phyloP scores from a whole-genome alignment of 2,797 vertebrate species.

The Simalia tracyae region DNA sequence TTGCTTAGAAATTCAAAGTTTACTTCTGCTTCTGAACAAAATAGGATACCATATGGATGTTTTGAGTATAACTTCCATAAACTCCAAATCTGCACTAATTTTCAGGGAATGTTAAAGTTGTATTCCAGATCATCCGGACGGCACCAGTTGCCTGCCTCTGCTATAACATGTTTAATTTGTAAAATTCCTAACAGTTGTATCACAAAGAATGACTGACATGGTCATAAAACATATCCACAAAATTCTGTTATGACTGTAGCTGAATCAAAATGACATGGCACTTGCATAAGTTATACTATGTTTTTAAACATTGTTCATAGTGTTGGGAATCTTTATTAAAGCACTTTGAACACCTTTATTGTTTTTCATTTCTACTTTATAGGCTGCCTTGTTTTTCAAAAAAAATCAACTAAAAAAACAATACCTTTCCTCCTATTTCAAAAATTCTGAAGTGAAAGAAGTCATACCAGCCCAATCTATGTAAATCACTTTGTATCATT shows the following conservation, averaged over 20 bases:
- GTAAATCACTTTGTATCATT: background rate
- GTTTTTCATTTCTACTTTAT: background rate
- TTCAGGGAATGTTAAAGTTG: background rate
- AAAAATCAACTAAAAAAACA: background rate
- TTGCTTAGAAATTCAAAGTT: background rate
- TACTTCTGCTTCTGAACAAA: background rate
- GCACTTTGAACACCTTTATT: background rate
- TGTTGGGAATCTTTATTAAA: background rate
- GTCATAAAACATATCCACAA: background rate
- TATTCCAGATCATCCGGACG: background rate
- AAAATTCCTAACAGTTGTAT: background rate
- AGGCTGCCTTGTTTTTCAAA: background rate
- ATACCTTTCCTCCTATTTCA: slow-evolving; percentile 10
- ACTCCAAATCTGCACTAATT: background rate
- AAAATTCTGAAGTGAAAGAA: slow-evolving; percentile 21
- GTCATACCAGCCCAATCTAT: background rate
- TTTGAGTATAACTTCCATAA: background rate
- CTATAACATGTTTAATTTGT: background rate
- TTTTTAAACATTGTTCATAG: background rate
- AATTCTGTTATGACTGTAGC: background rate
- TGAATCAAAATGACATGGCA: background rate
- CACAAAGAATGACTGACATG: background rate
- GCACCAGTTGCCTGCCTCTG: background rate
- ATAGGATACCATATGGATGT: background rate
- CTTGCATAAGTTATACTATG: background rate